Evolutionary conservation across 2,888 invertebrate species (phyloP).

Genomic region (Eupithecia inturbata): DNA sequence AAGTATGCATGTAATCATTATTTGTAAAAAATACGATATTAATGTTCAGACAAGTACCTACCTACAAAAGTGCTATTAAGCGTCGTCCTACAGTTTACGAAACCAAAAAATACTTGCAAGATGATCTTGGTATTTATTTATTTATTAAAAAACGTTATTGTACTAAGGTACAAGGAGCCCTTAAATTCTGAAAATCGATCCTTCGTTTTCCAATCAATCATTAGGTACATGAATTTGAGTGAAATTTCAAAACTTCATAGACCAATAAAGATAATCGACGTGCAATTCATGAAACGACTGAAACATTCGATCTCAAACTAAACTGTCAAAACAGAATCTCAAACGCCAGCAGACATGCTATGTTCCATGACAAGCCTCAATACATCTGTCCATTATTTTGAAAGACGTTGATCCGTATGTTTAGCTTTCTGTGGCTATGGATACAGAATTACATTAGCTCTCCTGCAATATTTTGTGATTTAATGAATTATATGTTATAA

Average conservation of each 20-base stretch:
- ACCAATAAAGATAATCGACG: neutral
- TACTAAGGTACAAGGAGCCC: too few species aligned
- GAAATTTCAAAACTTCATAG: neutral
- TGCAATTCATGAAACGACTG: constrained; percentile 12
- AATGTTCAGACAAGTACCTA: neutral
- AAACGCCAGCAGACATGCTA: constrained; percentile 47
- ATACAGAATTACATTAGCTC: constrained; percentile 7
- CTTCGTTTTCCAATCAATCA: neutral
- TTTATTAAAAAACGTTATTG: too few species aligned
- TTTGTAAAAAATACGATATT: neutral
- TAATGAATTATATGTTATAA: too few species aligned
- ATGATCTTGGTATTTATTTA: too few species aligned
- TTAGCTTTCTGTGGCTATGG: constrained; percentile 19
- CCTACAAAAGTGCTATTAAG: too few species aligned
- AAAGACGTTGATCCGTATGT: constrained; percentile 9
- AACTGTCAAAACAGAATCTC: neutral
- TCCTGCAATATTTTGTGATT: neutral
- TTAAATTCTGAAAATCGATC: neutral
- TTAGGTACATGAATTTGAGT: neutral
- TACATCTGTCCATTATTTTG: constrained; percentile 26
- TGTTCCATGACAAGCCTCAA: constrained; percentile 47
- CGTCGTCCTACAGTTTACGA: too few species aligned
- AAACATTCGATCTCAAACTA: constrained; percentile 3
- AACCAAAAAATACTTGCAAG: too few species aligned
- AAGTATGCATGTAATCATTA: neutral